phyloP scores from a whole-genome alignment of 1,140 invertebrate genomes.

The Drosophila bocqueti region DNA sequence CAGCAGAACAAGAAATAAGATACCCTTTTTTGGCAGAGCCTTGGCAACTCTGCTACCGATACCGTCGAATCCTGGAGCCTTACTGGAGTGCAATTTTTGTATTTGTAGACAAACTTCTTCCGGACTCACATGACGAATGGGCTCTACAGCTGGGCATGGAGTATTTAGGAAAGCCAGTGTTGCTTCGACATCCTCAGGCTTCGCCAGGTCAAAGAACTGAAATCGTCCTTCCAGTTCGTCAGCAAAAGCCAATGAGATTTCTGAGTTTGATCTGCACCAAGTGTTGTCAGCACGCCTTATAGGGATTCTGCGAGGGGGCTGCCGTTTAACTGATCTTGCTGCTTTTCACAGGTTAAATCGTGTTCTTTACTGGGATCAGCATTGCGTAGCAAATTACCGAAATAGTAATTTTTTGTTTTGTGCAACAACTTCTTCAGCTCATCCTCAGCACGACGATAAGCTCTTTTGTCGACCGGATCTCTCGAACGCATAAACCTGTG shows the following conservation, averaged over 20 bases:
- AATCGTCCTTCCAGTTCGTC: neutral
- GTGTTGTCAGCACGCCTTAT: too few relatives aligned
- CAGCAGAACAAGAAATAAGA: too few relatives aligned
- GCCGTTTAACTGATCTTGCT: neutral
- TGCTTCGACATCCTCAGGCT: neutral
- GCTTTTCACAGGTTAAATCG: neutral
- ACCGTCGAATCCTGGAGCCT: neutral
- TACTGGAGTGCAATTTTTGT: neutral
- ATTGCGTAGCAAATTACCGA: neutral
- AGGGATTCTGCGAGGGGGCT: neutral
- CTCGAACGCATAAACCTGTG: too few relatives aligned
- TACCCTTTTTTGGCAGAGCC: neutral
- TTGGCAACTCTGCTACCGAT: neutral
- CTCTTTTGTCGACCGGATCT: too few relatives aligned
- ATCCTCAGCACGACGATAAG: neutral
- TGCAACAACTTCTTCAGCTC: neutral
- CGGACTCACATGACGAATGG: neutral
- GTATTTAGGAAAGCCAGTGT: neutral
- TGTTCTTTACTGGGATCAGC: neutral
- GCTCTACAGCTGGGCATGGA: neutral
- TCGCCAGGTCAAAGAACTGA: neutral
- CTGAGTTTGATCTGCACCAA: neutral
- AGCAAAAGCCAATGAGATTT: neutral
- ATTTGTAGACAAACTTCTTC: neutral
- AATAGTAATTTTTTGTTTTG: neutral